These are phyloP conservation scores for Hemiprocne comata DNA, from an alignment of 2,113 vertebrate genomes.

Conservation along the genomic window DNA sequence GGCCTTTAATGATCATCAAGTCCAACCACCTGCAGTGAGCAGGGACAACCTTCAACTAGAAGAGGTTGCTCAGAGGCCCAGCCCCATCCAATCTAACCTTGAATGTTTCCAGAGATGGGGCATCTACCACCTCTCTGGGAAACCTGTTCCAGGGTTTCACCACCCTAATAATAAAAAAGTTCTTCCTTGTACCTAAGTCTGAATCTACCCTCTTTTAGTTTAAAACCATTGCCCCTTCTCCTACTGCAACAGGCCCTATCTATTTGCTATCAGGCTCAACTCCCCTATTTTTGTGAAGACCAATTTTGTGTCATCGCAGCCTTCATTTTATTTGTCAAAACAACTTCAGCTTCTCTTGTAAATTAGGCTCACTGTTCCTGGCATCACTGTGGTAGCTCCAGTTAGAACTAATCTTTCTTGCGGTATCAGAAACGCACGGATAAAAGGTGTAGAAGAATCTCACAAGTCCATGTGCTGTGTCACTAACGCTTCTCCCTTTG, in stretches of 20 bases:
- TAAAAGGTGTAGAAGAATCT: neutral
- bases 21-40: neutral
- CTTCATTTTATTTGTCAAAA: neutral
- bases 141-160: neutral
- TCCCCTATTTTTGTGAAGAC: neutral
- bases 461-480: neutral
- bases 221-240: neutral
- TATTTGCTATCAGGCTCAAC: too few relatives aligned
- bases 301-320: neutral
- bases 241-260: neutral
- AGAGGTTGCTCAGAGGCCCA: neutral
- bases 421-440: rapidly evolving
- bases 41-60: neutral
- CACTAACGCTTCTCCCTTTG: neutral
- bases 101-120: neutral
- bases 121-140: neutral
- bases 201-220: neutral
- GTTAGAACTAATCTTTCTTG: neutral
- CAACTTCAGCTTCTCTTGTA: neutral
- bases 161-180: neutral
- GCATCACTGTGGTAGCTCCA: neutral
- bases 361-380: rapidly evolving
- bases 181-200: neutral
- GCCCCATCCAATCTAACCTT: neutral
- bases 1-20: neutral